A percentile compares a stretch with the other conserved stretches of the same genome.
These are phyloP conservation scores for Canis aureus DNA, from an alignment of 2,113 vertebrate genomes.

Conservation along the genomic window DNA sequence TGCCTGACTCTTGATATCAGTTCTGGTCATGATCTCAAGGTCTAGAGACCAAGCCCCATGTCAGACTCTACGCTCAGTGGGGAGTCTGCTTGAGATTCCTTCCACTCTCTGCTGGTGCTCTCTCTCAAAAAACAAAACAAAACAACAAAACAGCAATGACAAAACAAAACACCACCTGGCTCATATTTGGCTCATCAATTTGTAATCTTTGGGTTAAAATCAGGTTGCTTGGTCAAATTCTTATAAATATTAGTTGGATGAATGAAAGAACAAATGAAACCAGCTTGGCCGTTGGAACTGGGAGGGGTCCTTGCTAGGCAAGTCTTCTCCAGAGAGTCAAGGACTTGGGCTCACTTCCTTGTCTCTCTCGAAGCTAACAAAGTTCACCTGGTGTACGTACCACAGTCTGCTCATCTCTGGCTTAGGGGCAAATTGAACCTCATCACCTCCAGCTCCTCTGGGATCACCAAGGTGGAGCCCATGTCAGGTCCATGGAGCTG, in stretches of 20 bases:
- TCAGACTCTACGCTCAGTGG: not conserved
- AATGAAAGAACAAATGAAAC: constrained; percentile 40
- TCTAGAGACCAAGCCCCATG: not conserved
- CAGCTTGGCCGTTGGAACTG: not conserved
- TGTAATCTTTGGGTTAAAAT: constrained; percentile 57
- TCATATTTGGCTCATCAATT: not conserved
- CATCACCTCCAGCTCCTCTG: not conserved
- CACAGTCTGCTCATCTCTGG: not conserved
- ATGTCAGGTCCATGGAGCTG: not conserved
- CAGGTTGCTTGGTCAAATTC: not conserved
- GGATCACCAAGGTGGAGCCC: not conserved
- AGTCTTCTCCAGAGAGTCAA: not conserved
- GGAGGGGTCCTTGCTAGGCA: not conserved
- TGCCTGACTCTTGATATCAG: not conserved
- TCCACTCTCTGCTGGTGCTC: not conserved
- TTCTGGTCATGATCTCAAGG: not conserved
- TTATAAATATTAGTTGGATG: constrained; percentile 20
- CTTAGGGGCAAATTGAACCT: not conserved
- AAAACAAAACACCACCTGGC: not conserved
- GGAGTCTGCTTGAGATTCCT: not conserved
- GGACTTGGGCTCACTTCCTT: not conserved
- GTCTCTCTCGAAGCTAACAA: not conserved
- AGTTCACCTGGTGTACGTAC: not conserved
- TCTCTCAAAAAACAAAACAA: not conserved
- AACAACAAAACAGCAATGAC: not conserved